A percentile compares a stretch with the other conserved stretches of the same genome.
Conservation (phyloP, 2,113 vertebrate genomes). For the Ictalurus furcatus region DNA sequence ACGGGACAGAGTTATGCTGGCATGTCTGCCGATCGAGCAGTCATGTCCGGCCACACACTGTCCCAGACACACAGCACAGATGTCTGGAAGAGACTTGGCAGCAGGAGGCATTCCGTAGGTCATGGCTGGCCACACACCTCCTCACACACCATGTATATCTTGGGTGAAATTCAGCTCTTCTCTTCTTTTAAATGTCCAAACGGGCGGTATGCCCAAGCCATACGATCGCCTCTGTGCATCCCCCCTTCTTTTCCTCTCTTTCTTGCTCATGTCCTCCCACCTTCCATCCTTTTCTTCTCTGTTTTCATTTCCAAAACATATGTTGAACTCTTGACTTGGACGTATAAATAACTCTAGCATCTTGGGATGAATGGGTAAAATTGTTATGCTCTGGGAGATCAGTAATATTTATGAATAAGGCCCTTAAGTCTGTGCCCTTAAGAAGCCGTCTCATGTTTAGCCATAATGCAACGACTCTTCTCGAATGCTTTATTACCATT, state of each 20-base stretch:
- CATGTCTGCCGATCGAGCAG: slow-evolving; percentile 12
- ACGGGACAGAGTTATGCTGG: slow-evolving; percentile 16
- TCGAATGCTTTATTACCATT: background rate
- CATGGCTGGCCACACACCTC: slow-evolving; percentile 7
- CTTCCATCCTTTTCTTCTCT: slow-evolving; percentile 32
- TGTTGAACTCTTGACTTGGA: slow-evolving; percentile 22
- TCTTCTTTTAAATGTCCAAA: slow-evolving; percentile 26
- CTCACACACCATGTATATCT: slow-evolving; percentile 5
- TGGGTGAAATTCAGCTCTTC: slow-evolving; percentile 33
- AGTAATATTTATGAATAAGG: slow-evolving; percentile 26
- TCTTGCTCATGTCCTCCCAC: slow-evolving; percentile 15
- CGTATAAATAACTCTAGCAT: slow-evolving; percentile 19
- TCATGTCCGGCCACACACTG: slow-evolving; percentile 32
- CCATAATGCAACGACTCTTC: background rate
- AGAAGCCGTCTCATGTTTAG: slow-evolving; percentile 11
- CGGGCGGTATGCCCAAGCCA: slow-evolving; percentile 7
- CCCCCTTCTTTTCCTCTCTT: background rate
- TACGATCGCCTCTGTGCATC: background rate
- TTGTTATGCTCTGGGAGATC: background rate
- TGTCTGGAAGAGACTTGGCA: slow-evolving; percentile 32
- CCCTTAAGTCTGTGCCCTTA: background rate
- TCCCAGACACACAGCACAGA: slow-evolving; percentile 26
- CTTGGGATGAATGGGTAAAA: slow-evolving; percentile 5
- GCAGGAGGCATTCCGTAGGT: slow-evolving; percentile 33
- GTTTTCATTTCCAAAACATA: slow-evolving; percentile 34